Base-by-base conservation (phyloP, 2,113 vertebrate genomes). In the Astur gentilis region DNA sequence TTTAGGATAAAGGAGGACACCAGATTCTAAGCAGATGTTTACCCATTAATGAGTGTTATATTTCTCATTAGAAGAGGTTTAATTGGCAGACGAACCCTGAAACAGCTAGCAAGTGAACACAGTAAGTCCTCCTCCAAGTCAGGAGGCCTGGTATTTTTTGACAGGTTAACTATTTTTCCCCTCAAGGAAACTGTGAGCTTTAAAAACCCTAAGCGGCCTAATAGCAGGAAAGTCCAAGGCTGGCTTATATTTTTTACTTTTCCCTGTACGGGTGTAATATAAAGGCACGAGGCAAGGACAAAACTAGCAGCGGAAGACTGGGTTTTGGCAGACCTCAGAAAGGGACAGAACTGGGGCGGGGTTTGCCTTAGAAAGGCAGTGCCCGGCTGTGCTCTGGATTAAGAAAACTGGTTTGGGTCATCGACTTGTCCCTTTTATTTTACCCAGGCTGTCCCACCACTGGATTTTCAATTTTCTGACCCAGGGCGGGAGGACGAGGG, bases 371-470 rank as follows among this genome's bases (percentile, higher is more conserved):
- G 54, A 62, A 83, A 77, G 42, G 27, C 31, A 80, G 54, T 32
- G 40, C 42, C 54, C 44, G 34, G 61, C 66, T 73, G 40, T 85
- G 66, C 73, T 87, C 40, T 42, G 70, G 58, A 76, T 66, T 91
- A 79, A 85, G 36, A 15, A 72, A 79, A 69, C 40, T 0, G 0
- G 8, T 80, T 82, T 49, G 76, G 54, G 36, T 19, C 61, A 54
- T 72, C 4, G 0, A 9, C 10, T 85, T 50, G 36, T 54, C 26
- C 0, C 0, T 92, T 21, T 79, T 76, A 25, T 62, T 75, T 89
- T 57, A 82, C 19, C 25, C 52, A 71, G 55, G 14, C 38, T 67
- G 27, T 69, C 38, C 11, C 0, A 0, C 18, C 0, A 0, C 13
- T 50, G 16, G 61, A 45, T 69, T 79, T 85, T 79, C 0, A 0